Conservation (phyloP, 2,797 vertebrate genomes). For the Sandelia bainsii region DNA sequence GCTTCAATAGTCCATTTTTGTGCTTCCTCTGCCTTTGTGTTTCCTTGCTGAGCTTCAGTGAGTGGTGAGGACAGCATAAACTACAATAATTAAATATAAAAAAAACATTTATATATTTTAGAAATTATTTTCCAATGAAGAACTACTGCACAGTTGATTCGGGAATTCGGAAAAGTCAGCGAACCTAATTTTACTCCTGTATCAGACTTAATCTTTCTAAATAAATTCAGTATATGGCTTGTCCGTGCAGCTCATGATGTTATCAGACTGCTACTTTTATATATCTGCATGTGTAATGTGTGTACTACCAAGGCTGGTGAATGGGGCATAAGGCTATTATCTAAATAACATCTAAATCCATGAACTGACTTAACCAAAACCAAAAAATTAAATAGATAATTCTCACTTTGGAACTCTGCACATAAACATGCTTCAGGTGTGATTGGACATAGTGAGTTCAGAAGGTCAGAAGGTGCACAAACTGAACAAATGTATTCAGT, state of each 20-base stretch:
- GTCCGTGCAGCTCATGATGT: conserved; percentile 5
- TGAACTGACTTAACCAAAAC: conserved; percentile 3
- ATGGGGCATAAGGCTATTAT: conserved; percentile 11
- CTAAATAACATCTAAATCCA: conserved; percentile 47
- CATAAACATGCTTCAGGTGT: neutral
- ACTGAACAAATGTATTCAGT: neutral
- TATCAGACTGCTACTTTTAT: conserved; percentile 9
- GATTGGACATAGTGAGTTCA: neutral
- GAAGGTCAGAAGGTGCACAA: neutral
- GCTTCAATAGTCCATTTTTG: neutral
- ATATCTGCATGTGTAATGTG: conserved; percentile 27
- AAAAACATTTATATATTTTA: neutral
- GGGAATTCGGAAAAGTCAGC: neutral
- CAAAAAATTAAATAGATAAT: neutral
- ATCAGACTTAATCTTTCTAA: conserved; percentile 2
- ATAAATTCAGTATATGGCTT: neutral
- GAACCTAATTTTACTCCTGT: neutral
- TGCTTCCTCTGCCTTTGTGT: neutral
- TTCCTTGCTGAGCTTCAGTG: neutral
- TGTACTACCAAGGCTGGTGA: neutral
- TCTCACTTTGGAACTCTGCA: neutral
- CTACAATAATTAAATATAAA: neutral
- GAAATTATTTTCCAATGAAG: neutral
- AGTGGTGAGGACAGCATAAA: neutral
- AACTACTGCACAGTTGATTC: neutral